A percentile compares a stretch with the other conserved stretches of the same genome.
Conservation (phyloP, 2,888 invertebrate genomes). For the Agrypnus murinus region DNA sequence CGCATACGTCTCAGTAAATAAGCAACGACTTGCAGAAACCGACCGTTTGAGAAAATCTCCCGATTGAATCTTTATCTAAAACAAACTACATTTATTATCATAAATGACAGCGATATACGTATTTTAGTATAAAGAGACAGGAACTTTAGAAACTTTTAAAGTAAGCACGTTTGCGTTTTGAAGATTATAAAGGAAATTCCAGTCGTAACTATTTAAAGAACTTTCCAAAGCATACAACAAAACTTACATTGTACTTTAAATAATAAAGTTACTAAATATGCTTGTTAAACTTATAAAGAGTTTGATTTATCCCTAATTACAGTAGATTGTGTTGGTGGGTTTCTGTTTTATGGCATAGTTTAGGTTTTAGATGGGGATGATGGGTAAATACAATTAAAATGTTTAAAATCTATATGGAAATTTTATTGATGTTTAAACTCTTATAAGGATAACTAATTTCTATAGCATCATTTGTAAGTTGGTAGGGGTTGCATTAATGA, state of each 20-base stretch:
- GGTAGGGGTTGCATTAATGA: no score
- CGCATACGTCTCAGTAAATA: not conserved
- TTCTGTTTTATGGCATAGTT: no score
- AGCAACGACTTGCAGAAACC: not conserved
- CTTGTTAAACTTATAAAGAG: not conserved
- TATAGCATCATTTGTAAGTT: no score
- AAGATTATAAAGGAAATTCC: constrained; percentile 30
- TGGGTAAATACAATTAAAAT: no score
- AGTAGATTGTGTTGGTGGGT: no score
- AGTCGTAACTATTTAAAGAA: constrained; percentile 22
- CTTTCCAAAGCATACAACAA: not conserved
- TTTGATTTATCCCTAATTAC: no score
- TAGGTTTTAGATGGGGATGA: no score
- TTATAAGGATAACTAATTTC: no score
- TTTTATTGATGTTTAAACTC: no score
- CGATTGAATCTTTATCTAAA: constrained; percentile 11
- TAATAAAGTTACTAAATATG: constrained; percentile 22
- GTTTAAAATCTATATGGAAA: no score
- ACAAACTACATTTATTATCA: constrained; percentile 29
- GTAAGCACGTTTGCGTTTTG: constrained; percentile 31
- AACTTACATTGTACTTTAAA: constrained; percentile 23
- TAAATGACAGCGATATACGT: constrained; percentile 37
- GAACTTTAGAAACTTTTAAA: constrained; percentile 25
- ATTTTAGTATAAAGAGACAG: constrained; percentile 20
- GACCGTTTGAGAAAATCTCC: constrained; percentile 10